phyloP scores from a whole-genome alignment of 2,113 vertebrate species.

The Dipodomys spectabilis region DNA sequence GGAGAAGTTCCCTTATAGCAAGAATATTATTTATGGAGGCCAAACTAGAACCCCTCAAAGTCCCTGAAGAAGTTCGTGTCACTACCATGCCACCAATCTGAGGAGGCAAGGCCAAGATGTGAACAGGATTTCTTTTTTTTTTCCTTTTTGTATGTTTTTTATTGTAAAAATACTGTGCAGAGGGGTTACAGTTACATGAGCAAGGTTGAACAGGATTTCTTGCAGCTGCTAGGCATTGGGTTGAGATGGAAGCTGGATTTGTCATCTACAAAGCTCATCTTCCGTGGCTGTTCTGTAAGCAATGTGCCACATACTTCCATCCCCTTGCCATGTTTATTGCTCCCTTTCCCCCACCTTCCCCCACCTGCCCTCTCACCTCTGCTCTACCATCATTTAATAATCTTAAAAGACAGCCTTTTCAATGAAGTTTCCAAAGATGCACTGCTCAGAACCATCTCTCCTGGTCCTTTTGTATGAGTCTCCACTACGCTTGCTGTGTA shows the following conservation, averaged over 20 bases:
- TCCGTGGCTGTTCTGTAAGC: neutral
- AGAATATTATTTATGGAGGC: neutral
- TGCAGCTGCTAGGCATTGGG: neutral
- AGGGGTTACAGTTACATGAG: too few species aligned
- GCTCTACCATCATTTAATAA: neutral
- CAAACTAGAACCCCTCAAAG: neutral
- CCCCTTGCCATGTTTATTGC: neutral
- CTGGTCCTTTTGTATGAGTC: neutral
- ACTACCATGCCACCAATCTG: neutral
- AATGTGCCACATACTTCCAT: accelerated
- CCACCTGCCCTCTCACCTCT: neutral
- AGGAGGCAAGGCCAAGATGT: neutral
- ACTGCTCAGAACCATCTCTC: neutral
- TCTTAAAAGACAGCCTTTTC: neutral
- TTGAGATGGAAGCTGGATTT: neutral
- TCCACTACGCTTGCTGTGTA: accelerated
- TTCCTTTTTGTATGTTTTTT: too few species aligned
- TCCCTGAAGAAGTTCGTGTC: neutral
- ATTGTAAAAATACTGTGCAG: too few species aligned
- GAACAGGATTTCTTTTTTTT: too few species aligned
- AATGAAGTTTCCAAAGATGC: neutral
- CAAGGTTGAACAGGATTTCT: too few species aligned
- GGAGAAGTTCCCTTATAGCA: neutral
- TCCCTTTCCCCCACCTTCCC: neutral
- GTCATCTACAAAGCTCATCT: neutral